A percentile compares a stretch with the other conserved stretches of the same genome.
Evolutionary conservation across 2,888 invertebrate species (phyloP).

Genomic region (Patella pellucida): DNA sequence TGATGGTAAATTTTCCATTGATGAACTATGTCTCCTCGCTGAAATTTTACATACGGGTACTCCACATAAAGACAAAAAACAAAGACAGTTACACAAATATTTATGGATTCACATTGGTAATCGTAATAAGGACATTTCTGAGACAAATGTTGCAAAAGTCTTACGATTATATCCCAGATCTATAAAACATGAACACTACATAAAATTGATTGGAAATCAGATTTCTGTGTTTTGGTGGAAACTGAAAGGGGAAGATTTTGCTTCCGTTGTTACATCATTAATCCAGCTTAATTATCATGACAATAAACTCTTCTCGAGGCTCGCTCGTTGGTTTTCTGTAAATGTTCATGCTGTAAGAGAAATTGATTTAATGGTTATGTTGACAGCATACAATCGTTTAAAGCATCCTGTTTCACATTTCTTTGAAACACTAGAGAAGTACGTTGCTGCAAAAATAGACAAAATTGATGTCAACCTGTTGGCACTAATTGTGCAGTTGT

Average conservation of each 20-base stretch:
- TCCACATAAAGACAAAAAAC: constrained; percentile 73
- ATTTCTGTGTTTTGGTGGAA: constrained; percentile 76
- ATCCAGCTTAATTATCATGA: constrained; percentile 49
- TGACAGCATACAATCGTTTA: constrained; percentile 75
- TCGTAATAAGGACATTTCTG: constrained; percentile 75
- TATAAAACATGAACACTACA: constrained; percentile 73
- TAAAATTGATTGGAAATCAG: constrained; percentile 77
- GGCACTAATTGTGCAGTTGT: constrained; percentile 77
- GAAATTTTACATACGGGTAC: constrained; percentile 74
- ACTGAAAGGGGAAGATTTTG: constrained; percentile 55
- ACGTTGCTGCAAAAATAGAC: constrained; percentile 75
- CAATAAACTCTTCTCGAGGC: constrained; percentile 56
- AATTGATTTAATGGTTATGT: constrained; percentile 72
- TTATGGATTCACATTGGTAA: constrained; percentile 79
- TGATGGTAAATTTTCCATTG: constrained; percentile 76
- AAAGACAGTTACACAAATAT: constrained; percentile 74
- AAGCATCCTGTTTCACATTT: constrained; percentile 67
- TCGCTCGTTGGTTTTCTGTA: constrained; percentile 76
- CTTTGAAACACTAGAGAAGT: constrained; percentile 76
- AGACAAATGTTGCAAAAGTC: constrained; percentile 75
- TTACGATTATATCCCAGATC: constrained; percentile 76
- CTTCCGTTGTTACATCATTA: constrained; percentile 55
- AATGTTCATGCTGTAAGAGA: constrained; percentile 78
- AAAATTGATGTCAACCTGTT: constrained; percentile 74
- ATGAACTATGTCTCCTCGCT: constrained; percentile 77